Evolutionary conservation across 2,888 invertebrate genomes (phyloP), one percentile per base, ranked within the genome.

Genomic region (Boloria euphrosyne): DNA sequence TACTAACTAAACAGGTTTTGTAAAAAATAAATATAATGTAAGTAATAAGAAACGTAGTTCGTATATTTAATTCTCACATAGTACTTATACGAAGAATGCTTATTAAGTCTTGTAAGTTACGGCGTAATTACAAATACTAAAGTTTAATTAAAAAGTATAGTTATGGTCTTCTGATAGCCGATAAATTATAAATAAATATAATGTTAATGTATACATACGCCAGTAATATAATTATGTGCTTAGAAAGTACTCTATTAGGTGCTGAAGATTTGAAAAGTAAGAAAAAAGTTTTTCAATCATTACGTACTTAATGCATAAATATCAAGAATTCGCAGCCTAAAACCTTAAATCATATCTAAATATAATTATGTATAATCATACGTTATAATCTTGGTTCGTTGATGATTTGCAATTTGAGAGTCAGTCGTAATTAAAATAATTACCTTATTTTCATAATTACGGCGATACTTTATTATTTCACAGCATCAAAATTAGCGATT

Each of bases 381-480:
- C 55, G 53, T 43, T 57, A 60, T 68, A 63, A 68, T 66, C 59
- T 63, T 55, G 38, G 43, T 46, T 52, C 54, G 60, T 54, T 62
- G 62, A 59, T 63, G 68, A 68, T 60, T 66, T 63, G 54, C 60
- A 63, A 68, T 55, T 60, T 50, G 50, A 63, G 53, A 59, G 50
- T 57, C 46, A 43, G 62, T 22, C 62, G 51, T 55, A 68, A 68
- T 68, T 68, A 68, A 68, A 68, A 66, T 68, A 66, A 68, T 68
- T 63, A 68, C 60, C 47, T 66, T 47, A 66, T 66, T 68, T 60
- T 49, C 62, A 66, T 68, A 66, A 63, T 68, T 62, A 60, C 51
- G 52, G 60, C 43, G 43, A 57, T 52, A 27, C 54, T 59, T 62
- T 55, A 68, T 58, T 57, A 57, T 68, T 62, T 54, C 46, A 44